Conservation (phyloP, 2,113 vertebrate species). For the Ia io region DNA sequence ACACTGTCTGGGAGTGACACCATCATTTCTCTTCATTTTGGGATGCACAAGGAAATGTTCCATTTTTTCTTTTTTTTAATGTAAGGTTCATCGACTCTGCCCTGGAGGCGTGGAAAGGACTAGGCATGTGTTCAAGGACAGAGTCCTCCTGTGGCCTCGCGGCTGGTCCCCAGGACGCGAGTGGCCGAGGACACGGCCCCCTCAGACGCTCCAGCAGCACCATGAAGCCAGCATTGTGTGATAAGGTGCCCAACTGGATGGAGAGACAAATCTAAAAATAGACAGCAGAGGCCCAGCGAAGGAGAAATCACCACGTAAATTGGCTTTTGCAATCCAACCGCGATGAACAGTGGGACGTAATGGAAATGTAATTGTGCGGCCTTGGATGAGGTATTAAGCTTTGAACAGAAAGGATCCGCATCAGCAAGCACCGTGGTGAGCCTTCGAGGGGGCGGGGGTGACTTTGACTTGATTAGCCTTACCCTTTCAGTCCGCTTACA, state of each 20-base stretch:
- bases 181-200: background rate
- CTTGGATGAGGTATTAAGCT: conserved; percentile 49
- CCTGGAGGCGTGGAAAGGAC: background rate
- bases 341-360: conserved; percentile 59
- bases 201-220: background rate
- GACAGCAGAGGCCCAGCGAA: background rate
- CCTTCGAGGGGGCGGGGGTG: background rate
- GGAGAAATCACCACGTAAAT: conserved; percentile 64
- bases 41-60: background rate
- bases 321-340: conserved; percentile 67
- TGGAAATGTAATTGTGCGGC: conserved; percentile 55
- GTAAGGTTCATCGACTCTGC: background rate
- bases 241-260: background rate
- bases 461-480: background rate
- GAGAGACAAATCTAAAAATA: conserved; percentile 64
- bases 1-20: too few species aligned
- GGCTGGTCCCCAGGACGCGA: background rate
- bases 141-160: background rate
- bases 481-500: background rate
- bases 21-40: background rate
- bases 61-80: background rate
- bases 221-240: background rate
- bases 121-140: background rate
- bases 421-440: background rate
- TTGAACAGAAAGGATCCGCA: conserved; percentile 58